These are phyloP conservation scores for Enteromius treurensis DNA, from an alignment of 2,797 vertebrate genomes.

Conservation along the genomic window DNA sequence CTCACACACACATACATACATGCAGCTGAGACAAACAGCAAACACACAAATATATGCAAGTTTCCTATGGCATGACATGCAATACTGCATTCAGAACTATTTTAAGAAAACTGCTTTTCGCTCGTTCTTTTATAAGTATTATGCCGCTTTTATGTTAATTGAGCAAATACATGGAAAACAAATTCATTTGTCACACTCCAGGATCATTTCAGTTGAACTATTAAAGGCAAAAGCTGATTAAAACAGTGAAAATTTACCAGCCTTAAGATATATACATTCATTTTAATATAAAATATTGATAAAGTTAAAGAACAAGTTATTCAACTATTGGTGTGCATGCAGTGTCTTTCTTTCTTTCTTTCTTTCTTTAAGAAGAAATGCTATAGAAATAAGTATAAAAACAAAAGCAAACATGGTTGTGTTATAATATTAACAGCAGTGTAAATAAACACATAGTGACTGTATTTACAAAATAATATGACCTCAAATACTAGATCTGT, in stretches of 20 bases:
- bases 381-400: not conserved
- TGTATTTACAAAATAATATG: not conserved
- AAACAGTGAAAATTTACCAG: too few relatives aligned
- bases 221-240: not conserved
- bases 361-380: too few relatives aligned
- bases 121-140: not conserved
- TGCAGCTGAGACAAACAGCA: not conserved
- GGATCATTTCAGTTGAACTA: not conserved
- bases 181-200: not conserved
- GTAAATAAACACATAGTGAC: not conserved
- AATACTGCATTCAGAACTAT: not conserved
- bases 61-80: not conserved
- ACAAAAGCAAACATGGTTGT: too few relatives aligned
- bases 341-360: not conserved
- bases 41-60: not conserved
- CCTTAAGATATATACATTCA: not conserved
- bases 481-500: not conserved
- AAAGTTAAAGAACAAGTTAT: not conserved
- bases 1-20: slow-evolving; percentile 14
- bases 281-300: not conserved
- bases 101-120: not conserved
- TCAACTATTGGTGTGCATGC: too few relatives aligned
- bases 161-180: not conserved
- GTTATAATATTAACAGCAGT: too few relatives aligned
- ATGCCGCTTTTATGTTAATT: not conserved